Evolutionary conservation across 2,113 vertebrate genomes (phyloP), one percentile per base, ranked within the genome.

Genomic region (Pseudorhombus dupliciocellatus): DNA sequence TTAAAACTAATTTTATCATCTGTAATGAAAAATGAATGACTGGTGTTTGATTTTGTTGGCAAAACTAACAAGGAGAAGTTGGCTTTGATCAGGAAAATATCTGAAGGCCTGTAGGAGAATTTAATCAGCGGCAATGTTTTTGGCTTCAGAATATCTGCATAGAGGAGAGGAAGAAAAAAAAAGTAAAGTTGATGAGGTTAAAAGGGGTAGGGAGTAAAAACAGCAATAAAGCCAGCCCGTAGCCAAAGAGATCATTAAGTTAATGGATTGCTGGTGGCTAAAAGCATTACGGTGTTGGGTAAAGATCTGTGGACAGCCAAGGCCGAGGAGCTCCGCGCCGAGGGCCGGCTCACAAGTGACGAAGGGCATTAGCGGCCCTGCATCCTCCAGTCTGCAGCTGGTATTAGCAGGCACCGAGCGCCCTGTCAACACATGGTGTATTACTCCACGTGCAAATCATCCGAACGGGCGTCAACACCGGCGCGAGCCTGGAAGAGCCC

Each of bases 61-160:
- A 85, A 60, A 72, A 62, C 62, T 75, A 88, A 83, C 65, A 34
- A 80, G 76, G 80, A 84, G 67, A 77, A 22, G 57, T 67, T 84
- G 71, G 70, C 89, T 91, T 92, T 92, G 90, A 92, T 92, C 89
- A 90, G 71, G 52, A 21, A 81, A 85, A 73, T 68, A 83, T 85
- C 85, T 82, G 77, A 80, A 80, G 73, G 59, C 75, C 80, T 81
- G 84, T 54, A 64, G 88, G 84, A 81, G 78, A 84, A 73, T 84
- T 83, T 90, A 89, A 90, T 91, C 86, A 92, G 82, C 77, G 75
- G 12, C 74, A 54, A 83, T 60, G 59, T 82, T 87, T 87, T 81
- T 81, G 86, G 83, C 77, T 73, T 71, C 40, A 64, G 70, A 79
- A 83, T 73, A 79, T 84, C 67, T 78, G 61, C 30, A 30, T 25